Conservation (phyloP, 2,113 vertebrate species). For the Stercorarius parasiticus region DNA sequence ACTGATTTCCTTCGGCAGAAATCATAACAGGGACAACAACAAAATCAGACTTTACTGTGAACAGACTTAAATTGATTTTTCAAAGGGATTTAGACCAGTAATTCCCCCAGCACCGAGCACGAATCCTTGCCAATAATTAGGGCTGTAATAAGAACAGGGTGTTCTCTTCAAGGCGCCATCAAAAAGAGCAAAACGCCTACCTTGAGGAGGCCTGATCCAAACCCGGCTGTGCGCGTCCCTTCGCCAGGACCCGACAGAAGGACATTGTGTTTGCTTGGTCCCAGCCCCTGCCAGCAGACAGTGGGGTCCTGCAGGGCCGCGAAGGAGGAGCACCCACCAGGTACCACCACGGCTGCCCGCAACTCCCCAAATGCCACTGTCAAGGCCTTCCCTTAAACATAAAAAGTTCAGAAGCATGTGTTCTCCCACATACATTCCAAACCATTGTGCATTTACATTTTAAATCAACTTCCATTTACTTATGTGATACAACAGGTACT, state of each 20-base stretch:
- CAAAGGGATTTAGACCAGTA: background rate
- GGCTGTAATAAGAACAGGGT: background rate
- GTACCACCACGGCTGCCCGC: background rate
- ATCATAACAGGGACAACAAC: background rate
- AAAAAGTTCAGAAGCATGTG: background rate
- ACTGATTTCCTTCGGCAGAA: background rate
- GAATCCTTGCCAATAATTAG: background rate
- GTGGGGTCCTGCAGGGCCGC: background rate
- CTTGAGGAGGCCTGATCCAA: background rate
- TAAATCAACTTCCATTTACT: background rate
- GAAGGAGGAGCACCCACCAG: background rate
- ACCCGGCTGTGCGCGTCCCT: fast-evolving
- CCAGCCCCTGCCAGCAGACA: background rate
- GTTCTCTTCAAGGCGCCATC: background rate
- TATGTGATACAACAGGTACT: background rate
- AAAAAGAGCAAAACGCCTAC: background rate
- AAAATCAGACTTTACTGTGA: background rate
- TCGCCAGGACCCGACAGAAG: background rate
- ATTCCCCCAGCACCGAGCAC: background rate
- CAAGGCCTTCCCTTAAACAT: background rate
- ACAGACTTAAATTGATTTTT: background rate
- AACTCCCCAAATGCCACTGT: background rate
- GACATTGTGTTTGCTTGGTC: background rate
- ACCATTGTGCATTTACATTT: background rate
- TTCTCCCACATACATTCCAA: background rate